Conservation (phyloP, 2,113 vertebrate genomes). For the Lophotis ruficrista region DNA sequence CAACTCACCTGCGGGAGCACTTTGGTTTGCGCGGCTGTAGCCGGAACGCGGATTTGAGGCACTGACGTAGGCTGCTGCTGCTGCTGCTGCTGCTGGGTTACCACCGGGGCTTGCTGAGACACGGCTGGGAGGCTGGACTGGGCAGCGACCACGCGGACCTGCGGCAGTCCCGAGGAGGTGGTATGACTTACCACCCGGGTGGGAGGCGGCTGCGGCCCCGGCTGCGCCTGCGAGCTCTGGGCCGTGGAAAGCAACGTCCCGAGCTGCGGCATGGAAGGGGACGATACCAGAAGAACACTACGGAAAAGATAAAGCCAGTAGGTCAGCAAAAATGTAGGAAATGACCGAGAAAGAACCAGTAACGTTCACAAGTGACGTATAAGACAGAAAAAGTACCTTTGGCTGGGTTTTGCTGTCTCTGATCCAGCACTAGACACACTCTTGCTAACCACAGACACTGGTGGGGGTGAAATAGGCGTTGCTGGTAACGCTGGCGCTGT, state of each 20-base stretch:
- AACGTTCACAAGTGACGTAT: accelerated
- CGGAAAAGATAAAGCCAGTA: background rate
- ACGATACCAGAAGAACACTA: constrained; percentile 93
- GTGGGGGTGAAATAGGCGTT: constrained; percentile 88
- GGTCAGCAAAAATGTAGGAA: background rate
- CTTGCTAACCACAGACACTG: constrained; percentile 77
- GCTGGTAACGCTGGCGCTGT: constrained; percentile 75
- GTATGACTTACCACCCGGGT: constrained; percentile 83
- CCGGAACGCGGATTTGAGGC: constrained; percentile 89
- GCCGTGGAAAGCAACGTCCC: constrained; percentile 86
- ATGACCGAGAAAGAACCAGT: background rate
- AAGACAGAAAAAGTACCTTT: constrained; percentile 74
- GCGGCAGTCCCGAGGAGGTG: constrained; percentile 82
- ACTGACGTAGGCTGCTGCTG: constrained; percentile 73
- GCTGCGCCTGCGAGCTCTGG: constrained; percentile 76
- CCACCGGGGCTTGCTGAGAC: constrained; percentile 79
- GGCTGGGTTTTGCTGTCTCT: constrained; percentile 85
- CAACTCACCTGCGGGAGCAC: constrained; percentile 86
- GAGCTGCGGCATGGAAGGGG: constrained; percentile 91
- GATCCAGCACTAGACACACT: constrained; percentile 64
- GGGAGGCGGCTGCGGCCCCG: constrained; percentile 74
- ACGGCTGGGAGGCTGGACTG: constrained; percentile 79
- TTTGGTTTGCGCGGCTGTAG: constrained; percentile 84
- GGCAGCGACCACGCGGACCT: constrained; percentile 90
- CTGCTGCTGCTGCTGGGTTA: constrained; percentile 62